Conservation (phyloP, 2,797 vertebrate genomes). For the Takifugu rubripes region DNA sequence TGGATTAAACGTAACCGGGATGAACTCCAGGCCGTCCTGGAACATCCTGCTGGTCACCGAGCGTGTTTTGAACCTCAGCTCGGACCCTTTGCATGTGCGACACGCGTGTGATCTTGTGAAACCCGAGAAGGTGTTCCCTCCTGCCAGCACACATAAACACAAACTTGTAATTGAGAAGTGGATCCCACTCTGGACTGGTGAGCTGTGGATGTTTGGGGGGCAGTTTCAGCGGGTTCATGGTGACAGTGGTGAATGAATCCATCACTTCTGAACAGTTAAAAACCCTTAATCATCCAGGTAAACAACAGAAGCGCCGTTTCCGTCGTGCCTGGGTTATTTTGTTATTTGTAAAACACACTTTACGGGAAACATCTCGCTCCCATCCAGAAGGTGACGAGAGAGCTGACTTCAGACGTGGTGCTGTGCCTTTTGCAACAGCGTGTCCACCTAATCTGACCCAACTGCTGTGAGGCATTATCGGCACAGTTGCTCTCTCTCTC, state of each 20-base stretch:
- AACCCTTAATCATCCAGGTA: too few species aligned
- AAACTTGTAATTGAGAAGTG: constrained; percentile 13
- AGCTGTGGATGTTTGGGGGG: too few species aligned
- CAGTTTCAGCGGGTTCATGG: neutral
- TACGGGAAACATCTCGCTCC: too few species aligned
- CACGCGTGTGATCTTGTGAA: constrained; percentile 47
- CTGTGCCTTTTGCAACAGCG: too few species aligned
- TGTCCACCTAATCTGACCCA: too few species aligned
- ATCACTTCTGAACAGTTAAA: accelerated
- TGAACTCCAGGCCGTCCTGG: too few species aligned
- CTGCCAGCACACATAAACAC: neutral
- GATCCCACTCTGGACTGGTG: neutral
- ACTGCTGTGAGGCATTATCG: neutral
- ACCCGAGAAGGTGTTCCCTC: constrained; percentile 45
- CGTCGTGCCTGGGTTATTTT: too few species aligned
- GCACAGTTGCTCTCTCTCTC: constrained; percentile 7
- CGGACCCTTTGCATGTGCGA: constrained; percentile 29
- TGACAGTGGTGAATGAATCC: neutral
- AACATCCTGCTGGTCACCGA: constrained; percentile 4
- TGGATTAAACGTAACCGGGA: too few species aligned
- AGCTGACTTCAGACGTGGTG: too few species aligned
- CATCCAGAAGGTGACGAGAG: too few species aligned
- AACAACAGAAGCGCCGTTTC: too few species aligned
- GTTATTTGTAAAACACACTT: too few species aligned
- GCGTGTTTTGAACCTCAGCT: neutral